A percentile compares a stretch with the other conserved stretches of the same genome.
Conservation (phyloP, 2,113 vertebrate genomes). For the Podiceps cristatus region DNA sequence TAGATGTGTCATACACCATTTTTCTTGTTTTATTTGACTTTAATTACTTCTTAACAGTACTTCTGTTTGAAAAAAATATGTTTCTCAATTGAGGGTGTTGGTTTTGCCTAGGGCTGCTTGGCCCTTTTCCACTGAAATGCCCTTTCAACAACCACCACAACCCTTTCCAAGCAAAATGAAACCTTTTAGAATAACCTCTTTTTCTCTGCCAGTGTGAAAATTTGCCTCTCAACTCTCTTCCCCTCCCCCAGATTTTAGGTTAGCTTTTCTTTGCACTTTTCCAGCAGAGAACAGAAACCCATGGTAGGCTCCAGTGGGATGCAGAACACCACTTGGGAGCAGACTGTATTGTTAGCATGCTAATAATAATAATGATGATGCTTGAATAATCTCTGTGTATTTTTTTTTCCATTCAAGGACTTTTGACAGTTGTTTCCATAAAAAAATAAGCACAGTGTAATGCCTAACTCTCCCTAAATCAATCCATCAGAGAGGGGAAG, state of each 20-base stretch:
- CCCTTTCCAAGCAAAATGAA: background rate
- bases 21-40: conserved; percentile 52
- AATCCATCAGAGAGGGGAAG: background rate
- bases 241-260: background rate
- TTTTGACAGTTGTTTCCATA: background rate
- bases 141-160: conserved; percentile 21
- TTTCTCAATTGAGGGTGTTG: conserved; percentile 58
- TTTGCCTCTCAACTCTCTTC: background rate
- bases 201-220: background rate
- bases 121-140: conserved; percentile 33
- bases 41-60: conserved; percentile 52
- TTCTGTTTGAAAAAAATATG: background rate
- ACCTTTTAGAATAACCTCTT: background rate
- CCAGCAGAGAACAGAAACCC: background rate
- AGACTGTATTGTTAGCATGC: background rate
- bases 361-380: background rate
- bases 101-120: conserved; percentile 42
- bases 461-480: background rate
- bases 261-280: background rate
- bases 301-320: background rate
- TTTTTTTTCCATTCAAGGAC: background rate
- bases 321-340: accelerated
- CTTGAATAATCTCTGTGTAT: background rate
- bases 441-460: background rate
- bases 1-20: conserved; percentile 27